Conservation (phyloP, 2,888 invertebrate genomes). For the Clunio marinus region DNA sequence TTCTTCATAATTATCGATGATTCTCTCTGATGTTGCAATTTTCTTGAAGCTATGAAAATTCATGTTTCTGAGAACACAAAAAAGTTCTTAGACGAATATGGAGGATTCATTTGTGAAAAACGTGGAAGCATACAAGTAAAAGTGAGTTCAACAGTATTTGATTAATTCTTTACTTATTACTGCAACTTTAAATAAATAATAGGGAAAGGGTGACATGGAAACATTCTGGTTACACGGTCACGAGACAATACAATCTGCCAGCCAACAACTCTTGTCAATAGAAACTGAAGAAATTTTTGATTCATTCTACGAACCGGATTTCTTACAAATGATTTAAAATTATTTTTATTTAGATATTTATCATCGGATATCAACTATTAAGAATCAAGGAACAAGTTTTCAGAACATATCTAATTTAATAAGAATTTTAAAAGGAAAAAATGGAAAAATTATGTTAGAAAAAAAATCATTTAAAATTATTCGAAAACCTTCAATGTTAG, state of each 20-base stretch:
- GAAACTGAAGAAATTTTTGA: not conserved
- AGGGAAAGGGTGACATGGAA: constrained; percentile 58
- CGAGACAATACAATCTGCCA: too few relatives aligned
- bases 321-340: constrained; percentile 42
- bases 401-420: too few relatives aligned
- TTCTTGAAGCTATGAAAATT: constrained; percentile 57
- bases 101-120: constrained; percentile 52
- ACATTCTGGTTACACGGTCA: constrained; percentile 56
- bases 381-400: too few relatives aligned
- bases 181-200: too few relatives aligned
- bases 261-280: too few relatives aligned
- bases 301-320: constrained; percentile 45
- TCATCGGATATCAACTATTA: not conserved
- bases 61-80: constrained; percentile 59
- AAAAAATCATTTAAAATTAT: too few relatives aligned
- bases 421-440: too few relatives aligned
- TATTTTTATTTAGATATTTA: not conserved
- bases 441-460: too few relatives aligned
- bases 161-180: too few relatives aligned
- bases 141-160: constrained; percentile 43
- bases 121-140: constrained; percentile 53
- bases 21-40: constrained; percentile 11
- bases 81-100: constrained; percentile 54
- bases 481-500: too few relatives aligned
- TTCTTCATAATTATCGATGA: too few relatives aligned